These are phyloP conservation scores for Ormyrus nitidulus DNA, from an alignment of 2,888 invertebrate species.

Conservation along the genomic window DNA sequence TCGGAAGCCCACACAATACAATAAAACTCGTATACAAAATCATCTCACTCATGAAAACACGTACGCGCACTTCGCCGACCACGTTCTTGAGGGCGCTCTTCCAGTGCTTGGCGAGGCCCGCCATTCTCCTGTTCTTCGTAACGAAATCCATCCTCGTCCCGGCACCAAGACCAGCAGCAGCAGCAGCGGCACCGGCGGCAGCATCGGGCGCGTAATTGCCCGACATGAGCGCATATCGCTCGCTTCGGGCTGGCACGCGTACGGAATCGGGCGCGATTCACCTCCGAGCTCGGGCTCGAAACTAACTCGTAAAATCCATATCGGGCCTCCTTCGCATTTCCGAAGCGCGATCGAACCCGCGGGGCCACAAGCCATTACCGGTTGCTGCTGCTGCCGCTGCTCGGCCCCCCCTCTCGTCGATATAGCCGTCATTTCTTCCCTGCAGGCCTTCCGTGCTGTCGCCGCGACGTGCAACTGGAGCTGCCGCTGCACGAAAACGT, in stretches of 20 bases:
- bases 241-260: neutral
- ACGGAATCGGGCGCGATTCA: conserved; percentile 1
- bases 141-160: conserved; percentile 58
- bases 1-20: too few species aligned
- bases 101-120: conserved; percentile 60
- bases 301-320: neutral
- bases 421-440: too few species aligned
- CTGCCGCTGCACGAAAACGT: too few species aligned
- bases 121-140: conserved; percentile 61
- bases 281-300: neutral
- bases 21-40: too few species aligned
- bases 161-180: too few species aligned
- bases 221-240: conserved; percentile 11
- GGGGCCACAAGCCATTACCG: conserved; percentile 3
- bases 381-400: conserved; percentile 7
- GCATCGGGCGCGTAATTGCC: neutral
- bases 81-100: conserved; percentile 45
- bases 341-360: conserved; percentile 33
- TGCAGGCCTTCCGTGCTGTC: too few species aligned
- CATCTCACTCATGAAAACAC: neutral
- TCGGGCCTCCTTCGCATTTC: conserved; percentile 5
- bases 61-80: conserved; percentile 39
- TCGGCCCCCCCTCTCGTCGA: neutral
- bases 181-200: neutral
- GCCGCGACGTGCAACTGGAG: too few species aligned